Base-by-base conservation (phyloP, 2,888 invertebrate genomes). In the Scelioninae gen. 1 region DNA sequence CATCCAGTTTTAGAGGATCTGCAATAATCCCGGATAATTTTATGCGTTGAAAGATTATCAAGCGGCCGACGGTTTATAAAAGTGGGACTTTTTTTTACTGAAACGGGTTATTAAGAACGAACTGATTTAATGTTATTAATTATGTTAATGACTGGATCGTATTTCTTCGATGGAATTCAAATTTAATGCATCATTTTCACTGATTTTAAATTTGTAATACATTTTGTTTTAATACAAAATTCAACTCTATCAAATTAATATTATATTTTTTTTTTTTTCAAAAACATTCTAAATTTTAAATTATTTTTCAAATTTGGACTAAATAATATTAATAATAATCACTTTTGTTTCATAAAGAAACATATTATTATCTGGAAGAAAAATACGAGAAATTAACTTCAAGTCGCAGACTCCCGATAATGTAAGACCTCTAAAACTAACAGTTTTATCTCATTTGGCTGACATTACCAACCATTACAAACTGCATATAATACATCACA, bases 401-500 rank as follows among this genome's bases (percentile, higher is more conserved):
- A 32, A 9, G 32, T 47, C 38, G 9, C 38, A 56, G 38, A 38
- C 15, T 38, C 16, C 7, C 16, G 29, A 66, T 32, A 68, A 68
- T 16, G 55, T 10, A 32, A 68, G 31, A 68, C 55, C 66, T 55
- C 13, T 68, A 68, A 55, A 68, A 55, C 32, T 43, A 68, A 68
- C 68, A 68, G 53, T 68, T 68, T 68, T 68, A 68, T 68, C 45
- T 43, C 55, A 55, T 40, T 55, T 68, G 11, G 55, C 55, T 55
- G 55, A 56, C 55, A 55, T 58, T 69, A 69, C 23, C 47, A 69
- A 43, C 58, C 58, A 58, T 69, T 69, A 69, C 58, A 58, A 58
- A 49, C 69, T 69, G 49, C 56, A n/a, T n/a, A 49, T 69, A 69
- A 69, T 58, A 58, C 56, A 69, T 58, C 56, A 69, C 32, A 43